Percentiles rank a stretch among this genome's conserved stretches.
Conservation (phyloP, 1,140 invertebrate genomes). For the Dinothrombium tinctorium region DNA sequence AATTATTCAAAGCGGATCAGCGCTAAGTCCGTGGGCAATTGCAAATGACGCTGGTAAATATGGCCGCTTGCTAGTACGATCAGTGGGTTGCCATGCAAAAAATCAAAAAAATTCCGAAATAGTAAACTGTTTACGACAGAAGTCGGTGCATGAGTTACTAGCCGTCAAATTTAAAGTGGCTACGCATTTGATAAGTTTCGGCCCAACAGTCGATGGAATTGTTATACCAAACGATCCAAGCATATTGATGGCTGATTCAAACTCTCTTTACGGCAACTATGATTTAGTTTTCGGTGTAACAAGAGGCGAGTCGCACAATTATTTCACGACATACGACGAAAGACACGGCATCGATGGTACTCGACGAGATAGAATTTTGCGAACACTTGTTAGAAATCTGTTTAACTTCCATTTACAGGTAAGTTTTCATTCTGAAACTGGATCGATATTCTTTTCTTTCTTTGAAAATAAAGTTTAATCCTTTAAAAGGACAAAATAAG, state of each 20-base stretch:
- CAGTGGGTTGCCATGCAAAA: slow-evolving; percentile 49
- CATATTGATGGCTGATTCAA: slow-evolving; percentile 8
- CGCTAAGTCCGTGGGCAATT: slow-evolving; percentile 47
- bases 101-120: slow-evolving; percentile 31
- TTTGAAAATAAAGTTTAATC: not conserved
- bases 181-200: slow-evolving; percentile 58
- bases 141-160: slow-evolving; percentile 32
- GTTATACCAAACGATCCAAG: slow-evolving; percentile 20
- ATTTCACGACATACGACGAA: slow-evolving; percentile 48
- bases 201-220: slow-evolving; percentile 60
- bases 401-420: slow-evolving; percentile 17
- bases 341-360: slow-evolving; percentile 75
- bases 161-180: slow-evolving; percentile 40
- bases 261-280: slow-evolving; percentile 30
- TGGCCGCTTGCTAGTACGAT: slow-evolving; percentile 40
- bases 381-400: slow-evolving; percentile 57
- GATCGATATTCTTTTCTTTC: not conserved
- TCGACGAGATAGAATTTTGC: slow-evolving; percentile 62
- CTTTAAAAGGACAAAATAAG: not conserved
- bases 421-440: not conserved
- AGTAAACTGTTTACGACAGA: slow-evolving; percentile 50
- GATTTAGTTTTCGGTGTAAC: slow-evolving; percentile 84
- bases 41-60: slow-evolving; percentile 14
- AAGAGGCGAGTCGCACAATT: slow-evolving; percentile 63
- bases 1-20: slow-evolving; percentile 52